Evolutionary conservation across 2,888 invertebrate species (phyloP).

Genomic region (Apotomis turbidana): DNA sequence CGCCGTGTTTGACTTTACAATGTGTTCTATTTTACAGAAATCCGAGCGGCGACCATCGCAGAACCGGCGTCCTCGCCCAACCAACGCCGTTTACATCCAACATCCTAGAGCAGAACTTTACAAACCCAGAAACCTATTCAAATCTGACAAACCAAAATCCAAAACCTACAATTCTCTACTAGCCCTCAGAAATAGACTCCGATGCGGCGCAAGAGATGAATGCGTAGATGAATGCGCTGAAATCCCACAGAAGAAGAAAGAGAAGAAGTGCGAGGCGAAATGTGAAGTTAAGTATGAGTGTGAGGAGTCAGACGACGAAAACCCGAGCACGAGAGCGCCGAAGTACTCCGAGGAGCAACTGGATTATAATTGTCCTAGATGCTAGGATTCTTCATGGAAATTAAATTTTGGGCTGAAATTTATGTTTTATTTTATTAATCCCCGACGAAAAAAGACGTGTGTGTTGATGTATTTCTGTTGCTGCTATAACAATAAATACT

Average conservation of each 20-base stretch:
- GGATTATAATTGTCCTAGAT: neutral
- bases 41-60: no score
- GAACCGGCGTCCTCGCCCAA: no score
- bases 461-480: no score
- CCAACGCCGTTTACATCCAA: no score
- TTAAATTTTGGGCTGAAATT: no score
- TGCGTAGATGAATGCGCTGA: constrained; percentile 52
- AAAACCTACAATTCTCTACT: constrained; percentile 56
- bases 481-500: no score
- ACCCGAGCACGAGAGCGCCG: constrained; percentile 43
- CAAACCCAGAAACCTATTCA: neutral
- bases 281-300: constrained; percentile 54
- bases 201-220: constrained; percentile 55
- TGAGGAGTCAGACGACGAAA: constrained; percentile 40
- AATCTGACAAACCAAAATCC: constrained; percentile 33
- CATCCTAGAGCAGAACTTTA: no score
- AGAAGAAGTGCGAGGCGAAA: constrained; percentile 47
- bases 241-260: constrained; percentile 42
- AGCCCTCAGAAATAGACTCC: constrained; percentile 50
- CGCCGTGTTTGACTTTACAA: no score
- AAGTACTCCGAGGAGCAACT: neutral
- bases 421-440: no score
- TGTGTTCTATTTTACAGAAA: no score
- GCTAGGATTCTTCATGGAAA: neutral
- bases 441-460: no score